A percentile compares a stretch with the other conserved stretches of the same genome.
These are phyloP conservation scores for Cryptotermes secundus DNA, from an alignment of 1,140 invertebrate species.

Conservation along the genomic window DNA sequence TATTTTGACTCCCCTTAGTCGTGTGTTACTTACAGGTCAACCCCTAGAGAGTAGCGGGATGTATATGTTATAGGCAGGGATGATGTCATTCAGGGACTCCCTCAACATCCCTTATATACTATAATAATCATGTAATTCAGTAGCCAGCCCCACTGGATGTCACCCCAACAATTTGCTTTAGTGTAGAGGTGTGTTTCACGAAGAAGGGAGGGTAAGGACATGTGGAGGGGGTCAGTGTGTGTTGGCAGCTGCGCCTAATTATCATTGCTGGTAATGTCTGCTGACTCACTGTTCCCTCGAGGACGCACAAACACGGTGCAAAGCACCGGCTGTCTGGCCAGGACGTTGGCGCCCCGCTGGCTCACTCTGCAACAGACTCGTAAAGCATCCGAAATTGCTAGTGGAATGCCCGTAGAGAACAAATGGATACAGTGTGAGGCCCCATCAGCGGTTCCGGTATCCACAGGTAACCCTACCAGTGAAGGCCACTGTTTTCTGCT, in stretches of 20 bases:
- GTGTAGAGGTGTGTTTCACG: not conserved
- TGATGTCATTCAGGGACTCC: constrained; percentile 18
- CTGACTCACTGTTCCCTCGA: not conserved
- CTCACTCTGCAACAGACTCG: not conserved
- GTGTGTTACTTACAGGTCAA: not conserved
- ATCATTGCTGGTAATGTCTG: not conserved
- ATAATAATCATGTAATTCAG: constrained; percentile 8
- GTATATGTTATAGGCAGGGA: not conserved
- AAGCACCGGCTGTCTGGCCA: not conserved
- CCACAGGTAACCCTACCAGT: too few species aligned
- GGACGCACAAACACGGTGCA: not conserved
- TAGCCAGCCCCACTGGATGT: not conserved
- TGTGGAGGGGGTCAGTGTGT: not conserved
- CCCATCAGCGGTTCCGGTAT: too few species aligned
- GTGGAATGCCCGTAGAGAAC: too few species aligned
- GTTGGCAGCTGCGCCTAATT: not conserved
- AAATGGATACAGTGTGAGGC: too few species aligned
- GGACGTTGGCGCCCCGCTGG: not conserved
- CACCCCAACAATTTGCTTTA: not conserved
- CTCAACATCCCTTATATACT: not conserved
- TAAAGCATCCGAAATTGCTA: too few species aligned
- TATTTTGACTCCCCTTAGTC: not conserved
- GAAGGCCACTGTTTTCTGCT: too few species aligned
- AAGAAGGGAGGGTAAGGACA: not conserved
- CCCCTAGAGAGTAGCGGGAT: not conserved